Base-by-base conservation (phyloP, 2,888 invertebrate species). In the Hirtodrosophila trivittata region DNA sequence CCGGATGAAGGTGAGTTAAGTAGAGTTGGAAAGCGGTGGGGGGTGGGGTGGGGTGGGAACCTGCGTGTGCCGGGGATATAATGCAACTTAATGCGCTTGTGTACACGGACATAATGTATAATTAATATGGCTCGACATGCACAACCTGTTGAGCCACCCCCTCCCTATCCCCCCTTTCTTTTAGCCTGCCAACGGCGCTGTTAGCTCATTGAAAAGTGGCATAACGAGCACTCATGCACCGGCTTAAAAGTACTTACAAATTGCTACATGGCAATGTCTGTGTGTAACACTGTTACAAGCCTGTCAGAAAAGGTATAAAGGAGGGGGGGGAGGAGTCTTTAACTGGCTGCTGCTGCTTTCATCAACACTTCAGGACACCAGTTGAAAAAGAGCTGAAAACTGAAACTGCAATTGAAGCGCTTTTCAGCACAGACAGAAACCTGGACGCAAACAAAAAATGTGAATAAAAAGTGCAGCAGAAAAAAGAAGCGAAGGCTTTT, bases 221-320 rank as follows among this genome's bases (percentile, higher is more conserved):
- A 82, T 81, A 81, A 81, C 87, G 78, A 85, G 87, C 71, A 75
- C 80, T 81, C 83, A 58, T 77, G 83, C 62, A 62, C 64, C 78
- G 87, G 80, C 80, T 81, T 87, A 87, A 81, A 81, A 81, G 80
- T 72, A 87, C 80, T 81, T 87, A 87, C 80, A 81, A 81, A 81
- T 81, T 85, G 80, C 87, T 67, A 87, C 87, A 81, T 54, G 86
- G 73, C 73, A 67, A 66, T 70, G 64, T 59, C 78, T 72, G 64
- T 62, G 64, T 62, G 62, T 75, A 62, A 51, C 67, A 30, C 38
- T 32, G 28, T 49, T 42, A 60, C 26, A 56, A n/a, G 49, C 32
- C 35, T 35, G 14, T 8, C n/a, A 13, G 13, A n/a, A 33, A 12
- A 1, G 46, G 1, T 33, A 18, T 9, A 26, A 12, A 32, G 16